Conservation (phyloP, 2,797 vertebrate genomes). For the Lepus townsendii region DNA sequence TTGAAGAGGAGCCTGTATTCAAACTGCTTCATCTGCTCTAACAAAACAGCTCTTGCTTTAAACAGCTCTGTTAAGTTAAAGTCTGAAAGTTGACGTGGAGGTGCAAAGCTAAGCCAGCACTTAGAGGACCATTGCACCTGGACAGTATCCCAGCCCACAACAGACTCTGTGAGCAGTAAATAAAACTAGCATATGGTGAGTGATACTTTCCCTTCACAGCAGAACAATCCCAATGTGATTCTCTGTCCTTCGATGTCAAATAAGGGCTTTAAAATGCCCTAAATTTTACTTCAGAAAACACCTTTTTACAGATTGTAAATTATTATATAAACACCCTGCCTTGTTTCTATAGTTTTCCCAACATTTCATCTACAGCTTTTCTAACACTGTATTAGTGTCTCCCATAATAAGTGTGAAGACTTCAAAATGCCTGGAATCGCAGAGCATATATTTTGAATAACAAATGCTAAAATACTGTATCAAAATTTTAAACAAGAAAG, state of each 20-base stretch:
- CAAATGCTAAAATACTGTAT: background rate
- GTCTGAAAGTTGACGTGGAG: background rate
- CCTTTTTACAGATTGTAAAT: background rate
- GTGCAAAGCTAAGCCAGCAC: background rate
- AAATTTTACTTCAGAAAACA: constrained; percentile 8
- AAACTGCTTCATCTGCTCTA: too few species aligned
- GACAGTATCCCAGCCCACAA: background rate
- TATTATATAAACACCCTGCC: background rate
- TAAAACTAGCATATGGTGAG: background rate
- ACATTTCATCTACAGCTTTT: constrained; percentile 26
- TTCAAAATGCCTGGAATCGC: background rate
- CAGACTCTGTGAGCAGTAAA: background rate
- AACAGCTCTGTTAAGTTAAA: background rate
- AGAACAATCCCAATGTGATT: background rate
- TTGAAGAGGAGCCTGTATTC: background rate
- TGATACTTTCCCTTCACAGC: background rate
- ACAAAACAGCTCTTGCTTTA: background rate
- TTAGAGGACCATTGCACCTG: background rate
- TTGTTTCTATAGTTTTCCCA: background rate
- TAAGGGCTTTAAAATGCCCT: background rate
- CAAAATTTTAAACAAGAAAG: constrained; percentile 14
- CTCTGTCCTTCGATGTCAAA: background rate
- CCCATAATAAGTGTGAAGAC: background rate
- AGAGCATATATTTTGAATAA: constrained; percentile 19
- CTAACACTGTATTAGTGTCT: background rate